Conservation (phyloP, 1,140 invertebrate genomes). For the Holotrichia oblita region DNA sequence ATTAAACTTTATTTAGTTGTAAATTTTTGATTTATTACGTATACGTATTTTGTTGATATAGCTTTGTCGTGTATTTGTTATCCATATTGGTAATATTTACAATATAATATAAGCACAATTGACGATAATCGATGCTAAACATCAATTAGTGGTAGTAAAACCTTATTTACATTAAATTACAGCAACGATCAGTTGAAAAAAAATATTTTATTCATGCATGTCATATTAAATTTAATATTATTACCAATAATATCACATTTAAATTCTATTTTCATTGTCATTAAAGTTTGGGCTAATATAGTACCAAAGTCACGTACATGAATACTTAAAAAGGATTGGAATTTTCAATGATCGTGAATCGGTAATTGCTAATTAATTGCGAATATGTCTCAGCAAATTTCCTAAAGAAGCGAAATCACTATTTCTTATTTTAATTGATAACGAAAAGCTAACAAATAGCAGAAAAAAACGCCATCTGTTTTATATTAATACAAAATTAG, state of each 20-base stretch:
- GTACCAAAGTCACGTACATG: not conserved
- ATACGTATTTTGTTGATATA: no score
- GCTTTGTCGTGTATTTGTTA: no score
- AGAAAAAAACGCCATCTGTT: constrained; percentile 5
- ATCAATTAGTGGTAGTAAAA: not conserved
- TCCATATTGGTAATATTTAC: no score
- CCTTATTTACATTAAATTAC: constrained; percentile 21
- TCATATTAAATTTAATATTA: not conserved
- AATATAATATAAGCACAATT: no score
- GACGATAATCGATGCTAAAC: not conserved
- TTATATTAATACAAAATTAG: not conserved
- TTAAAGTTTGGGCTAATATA: constrained; percentile 1
- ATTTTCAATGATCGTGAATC: constrained; percentile 17
- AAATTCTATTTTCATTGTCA: not conserved
- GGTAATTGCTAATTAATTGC: not conserved
- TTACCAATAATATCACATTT: not conserved
- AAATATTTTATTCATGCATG: not conserved
- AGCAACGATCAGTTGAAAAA: not conserved
- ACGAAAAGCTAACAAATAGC: no score
- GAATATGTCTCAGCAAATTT: not conserved
- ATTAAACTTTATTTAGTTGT: no score
- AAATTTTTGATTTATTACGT: no score
- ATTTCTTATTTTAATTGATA: no score
- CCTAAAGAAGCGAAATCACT: no score
- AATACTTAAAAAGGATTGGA: constrained; percentile 22